These are phyloP conservation scores for Teleogryllus occipitalis DNA, from an alignment of 1,140 invertebrate genomes.

Conservation along the genomic window DNA sequence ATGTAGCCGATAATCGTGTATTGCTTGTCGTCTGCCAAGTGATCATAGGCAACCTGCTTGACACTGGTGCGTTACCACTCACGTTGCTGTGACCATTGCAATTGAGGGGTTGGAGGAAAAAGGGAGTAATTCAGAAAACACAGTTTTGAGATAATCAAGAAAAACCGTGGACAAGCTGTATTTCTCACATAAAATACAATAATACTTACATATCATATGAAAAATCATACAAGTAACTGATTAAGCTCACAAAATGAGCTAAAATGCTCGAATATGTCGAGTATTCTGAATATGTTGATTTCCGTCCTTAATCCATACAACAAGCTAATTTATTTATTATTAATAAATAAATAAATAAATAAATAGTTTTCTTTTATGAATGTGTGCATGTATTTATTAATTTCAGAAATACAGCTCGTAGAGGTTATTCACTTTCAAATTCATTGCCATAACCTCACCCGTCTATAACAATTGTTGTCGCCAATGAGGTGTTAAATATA, in stretches of 20 bases:
- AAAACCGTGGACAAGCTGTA: not conserved
- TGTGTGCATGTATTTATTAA: not conserved
- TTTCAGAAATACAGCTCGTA: not conserved
- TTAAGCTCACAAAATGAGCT: not conserved
- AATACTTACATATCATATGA: not conserved
- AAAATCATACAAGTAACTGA: not conserved
- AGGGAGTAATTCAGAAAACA: not conserved
- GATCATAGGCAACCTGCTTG: too few species aligned
- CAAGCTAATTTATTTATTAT: not conserved
- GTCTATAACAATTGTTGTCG: not conserved
- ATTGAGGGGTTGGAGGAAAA: too few species aligned
- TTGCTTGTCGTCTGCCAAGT: too few species aligned
- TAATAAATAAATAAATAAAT: not conserved
- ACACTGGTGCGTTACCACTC: too few species aligned
- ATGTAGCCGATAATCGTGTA: too few species aligned
- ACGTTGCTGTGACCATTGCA: too few species aligned
- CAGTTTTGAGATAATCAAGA: too few species aligned
- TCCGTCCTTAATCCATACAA: not conserved
- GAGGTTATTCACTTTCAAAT: not conserved
- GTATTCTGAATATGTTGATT: not conserved
- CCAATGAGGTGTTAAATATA: too few species aligned
- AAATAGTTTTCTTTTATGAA: not conserved
- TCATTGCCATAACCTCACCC: not conserved
- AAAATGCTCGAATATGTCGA: not conserved
- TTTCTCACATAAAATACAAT: not conserved